Conservation (phyloP, 2,113 vertebrate species). For the Megaceryle torquata region DNA sequence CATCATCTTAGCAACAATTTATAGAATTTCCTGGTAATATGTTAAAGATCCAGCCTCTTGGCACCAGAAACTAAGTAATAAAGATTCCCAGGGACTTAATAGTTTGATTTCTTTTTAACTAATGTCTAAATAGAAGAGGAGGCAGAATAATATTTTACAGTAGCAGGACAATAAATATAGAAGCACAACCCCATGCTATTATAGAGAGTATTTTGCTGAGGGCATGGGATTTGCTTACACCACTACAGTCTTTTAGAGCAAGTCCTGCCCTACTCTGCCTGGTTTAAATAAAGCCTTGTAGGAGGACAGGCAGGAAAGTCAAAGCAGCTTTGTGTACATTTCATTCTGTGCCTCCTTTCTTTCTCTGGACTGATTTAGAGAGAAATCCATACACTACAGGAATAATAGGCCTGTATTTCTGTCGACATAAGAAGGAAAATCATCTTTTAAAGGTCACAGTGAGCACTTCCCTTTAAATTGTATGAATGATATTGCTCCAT, state of each 20-base stretch:
- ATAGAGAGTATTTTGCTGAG: background rate
- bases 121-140: background rate
- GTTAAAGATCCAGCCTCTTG: background rate
- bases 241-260: rapidly evolving
- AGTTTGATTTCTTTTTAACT: background rate
- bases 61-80: background rate
- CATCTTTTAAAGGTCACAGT: background rate
- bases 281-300: background rate
- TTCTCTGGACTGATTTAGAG: background rate
- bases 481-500: background rate
- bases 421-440: background rate
- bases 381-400: background rate
- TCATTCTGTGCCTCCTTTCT: background rate
- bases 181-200: background rate
- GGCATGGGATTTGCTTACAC: background rate
- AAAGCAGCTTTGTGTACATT: background rate
- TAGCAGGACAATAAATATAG: background rate
- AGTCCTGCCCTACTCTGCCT: background rate
- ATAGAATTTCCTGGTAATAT: background rate
- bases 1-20: background rate
- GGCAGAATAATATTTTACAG: background rate
- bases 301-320: background rate
- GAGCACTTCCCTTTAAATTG: background rate
- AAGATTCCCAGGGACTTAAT: background rate
- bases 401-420: background rate